phyloP scores from a whole-genome alignment of 2,797 vertebrate species.

The Nothura maculosa region DNA sequence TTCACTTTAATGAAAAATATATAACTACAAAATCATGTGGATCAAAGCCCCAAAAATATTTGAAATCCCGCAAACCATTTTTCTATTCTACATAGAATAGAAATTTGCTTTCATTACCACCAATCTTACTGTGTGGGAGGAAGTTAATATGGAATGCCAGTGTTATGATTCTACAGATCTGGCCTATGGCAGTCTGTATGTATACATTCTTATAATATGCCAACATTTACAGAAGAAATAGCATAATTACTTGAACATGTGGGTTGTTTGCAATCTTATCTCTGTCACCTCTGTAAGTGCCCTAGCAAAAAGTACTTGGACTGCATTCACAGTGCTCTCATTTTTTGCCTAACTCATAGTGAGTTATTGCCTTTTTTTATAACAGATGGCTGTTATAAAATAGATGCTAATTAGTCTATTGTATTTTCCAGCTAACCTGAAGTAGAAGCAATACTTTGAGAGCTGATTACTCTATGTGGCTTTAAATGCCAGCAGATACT shows the following conservation, averaged over 20 bases:
- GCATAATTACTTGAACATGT: not conserved
- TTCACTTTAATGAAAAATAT: not conserved
- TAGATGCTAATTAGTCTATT: slow-evolving; percentile 61
- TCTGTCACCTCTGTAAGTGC: not conserved
- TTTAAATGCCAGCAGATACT: slow-evolving; percentile 60
- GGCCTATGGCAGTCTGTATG: not conserved
- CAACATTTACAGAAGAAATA: not conserved
- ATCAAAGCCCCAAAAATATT: not conserved
- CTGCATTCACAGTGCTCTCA: not conserved
- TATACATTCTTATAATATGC: not conserved
- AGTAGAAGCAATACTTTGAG: slow-evolving; percentile 54
- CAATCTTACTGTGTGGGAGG: not conserved
- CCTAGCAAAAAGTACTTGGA: not conserved
- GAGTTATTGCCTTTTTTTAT: slow-evolving; percentile 7
- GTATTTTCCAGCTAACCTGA: slow-evolving; percentile 66
- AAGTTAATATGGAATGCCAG: not conserved
- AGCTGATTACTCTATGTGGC: slow-evolving; percentile 32
- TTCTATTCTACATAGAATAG: not conserved
- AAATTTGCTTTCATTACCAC: not conserved
- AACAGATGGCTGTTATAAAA: slow-evolving; percentile 32
- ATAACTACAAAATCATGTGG: not conserved
- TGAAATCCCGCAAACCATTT: not conserved
- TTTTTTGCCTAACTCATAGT: slow-evolving; percentile 23
- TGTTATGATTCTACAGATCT: not conserved
- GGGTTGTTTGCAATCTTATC: not conserved